Evolutionary conservation across 2,797 vertebrate species (phyloP), one percentile per base, ranked within the genome.

Genomic region (Karalla daura): DNA sequence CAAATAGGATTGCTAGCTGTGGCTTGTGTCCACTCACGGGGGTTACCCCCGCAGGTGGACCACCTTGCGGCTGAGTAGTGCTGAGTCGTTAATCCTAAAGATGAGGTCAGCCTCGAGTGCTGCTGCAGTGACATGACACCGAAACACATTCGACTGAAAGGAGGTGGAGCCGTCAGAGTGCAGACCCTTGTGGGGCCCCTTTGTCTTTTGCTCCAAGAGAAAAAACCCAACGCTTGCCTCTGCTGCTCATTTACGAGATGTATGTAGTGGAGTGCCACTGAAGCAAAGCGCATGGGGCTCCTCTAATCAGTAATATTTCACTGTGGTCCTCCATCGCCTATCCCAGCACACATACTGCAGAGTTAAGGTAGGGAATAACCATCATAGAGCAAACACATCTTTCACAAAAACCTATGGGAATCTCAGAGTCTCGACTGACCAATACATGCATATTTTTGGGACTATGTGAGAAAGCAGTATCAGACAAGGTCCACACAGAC

Each of bases 31-130:
- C 72, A 61, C 67, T 67, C 17, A n/a, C n/a, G 23, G 58, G 73
- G 67, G 50, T 85, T 70, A 52, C 37, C 60, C n/a, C 64, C 13
- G 58, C 61, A 23, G 39, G 35, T 65, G n/a, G 35, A 74, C 70
- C 63, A 55, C 76, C 79, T 75, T 72, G 70, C 60, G 52, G 61
- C 77, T 69, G 53, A 55, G 69, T 74, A 76, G 43, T 63, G 86
- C 88, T 80, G 86, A 88, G 78, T 91, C 86, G 80, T 76, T 50
- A 50, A 65, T 89, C 35, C 52, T 41, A 37, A 45, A 23, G 74
- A 85, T 80, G 86, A 90, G 87, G 87, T 89, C 86, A 78, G 64
- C 58, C 10, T 70, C 45, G 56, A 78, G 78, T 58, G 70, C 69
- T 65, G 65, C 62, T 3, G 3, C 55, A 43, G 63, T 62, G 67